These are phyloP conservation scores for Xenopus borealis DNA, from an alignment of 2,113 vertebrate genomes.

Conservation along the genomic window DNA sequence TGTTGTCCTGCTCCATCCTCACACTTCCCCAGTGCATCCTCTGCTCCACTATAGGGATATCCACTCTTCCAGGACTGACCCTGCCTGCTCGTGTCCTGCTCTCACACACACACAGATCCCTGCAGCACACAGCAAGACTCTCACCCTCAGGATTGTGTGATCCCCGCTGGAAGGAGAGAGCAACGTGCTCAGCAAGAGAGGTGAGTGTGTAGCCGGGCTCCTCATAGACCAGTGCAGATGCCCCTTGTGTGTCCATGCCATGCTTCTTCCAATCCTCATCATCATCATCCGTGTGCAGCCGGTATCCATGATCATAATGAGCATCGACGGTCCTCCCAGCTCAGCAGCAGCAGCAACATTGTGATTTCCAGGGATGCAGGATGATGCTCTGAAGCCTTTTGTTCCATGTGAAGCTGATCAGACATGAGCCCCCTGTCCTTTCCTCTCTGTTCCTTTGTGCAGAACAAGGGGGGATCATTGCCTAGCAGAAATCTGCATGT, in stretches of 20 bases:
- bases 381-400: constrained; percentile 17
- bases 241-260: neutral
- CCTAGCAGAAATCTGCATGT: constrained; percentile 28
- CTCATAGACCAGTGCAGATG: neutral
- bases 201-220: too few relatives aligned
- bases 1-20: too few relatives aligned
- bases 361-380: constrained; percentile 5
- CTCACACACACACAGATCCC: neutral
- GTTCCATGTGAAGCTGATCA: constrained; percentile 5
- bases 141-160: constrained; percentile 6
- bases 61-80: too few relatives aligned
- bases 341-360: constrained; percentile 6
- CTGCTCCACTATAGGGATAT: too few relatives aligned
- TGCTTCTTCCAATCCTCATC: neutral
- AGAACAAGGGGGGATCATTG: constrained; percentile 1
- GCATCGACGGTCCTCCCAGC: too few relatives aligned
- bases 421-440: neutral
- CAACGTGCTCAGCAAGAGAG: neutral
- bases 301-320: neutral
- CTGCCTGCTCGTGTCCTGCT: too few relatives aligned
- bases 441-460: constrained; percentile 16
- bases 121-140: neutral
- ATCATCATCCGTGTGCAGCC: neutral
- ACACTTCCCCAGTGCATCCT: too few relatives aligned
- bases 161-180: constrained; percentile 4